Evolutionary conservation across 2,113 vertebrate species (phyloP).

Genomic region (Elgaria multicarinata): DNA sequence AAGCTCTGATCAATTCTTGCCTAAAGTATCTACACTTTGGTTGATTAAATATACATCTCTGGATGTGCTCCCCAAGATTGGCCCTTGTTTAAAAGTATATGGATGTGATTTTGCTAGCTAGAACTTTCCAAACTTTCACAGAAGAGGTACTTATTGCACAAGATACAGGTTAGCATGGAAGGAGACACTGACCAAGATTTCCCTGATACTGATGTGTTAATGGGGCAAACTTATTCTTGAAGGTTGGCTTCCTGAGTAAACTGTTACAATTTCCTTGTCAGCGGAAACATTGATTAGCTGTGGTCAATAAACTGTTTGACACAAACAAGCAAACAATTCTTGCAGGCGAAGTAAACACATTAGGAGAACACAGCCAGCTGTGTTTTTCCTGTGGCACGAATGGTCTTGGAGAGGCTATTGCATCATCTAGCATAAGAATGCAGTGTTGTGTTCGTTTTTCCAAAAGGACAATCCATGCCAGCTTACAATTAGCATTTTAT

Average conservation of each 20-base stretch:
- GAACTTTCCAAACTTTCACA: background rate
- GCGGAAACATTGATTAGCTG: constrained; percentile 70
- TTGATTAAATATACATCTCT: too few species aligned
- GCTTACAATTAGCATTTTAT: constrained; percentile 55
- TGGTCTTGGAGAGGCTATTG: constrained; percentile 55
- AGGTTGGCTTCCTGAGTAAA: constrained; percentile 55
- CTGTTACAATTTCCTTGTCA: constrained; percentile 62
- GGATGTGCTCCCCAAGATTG: background rate
- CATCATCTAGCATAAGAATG: constrained; percentile 65
- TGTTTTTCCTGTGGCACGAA: constrained; percentile 54
- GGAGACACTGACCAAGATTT: background rate
- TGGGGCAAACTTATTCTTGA: background rate
- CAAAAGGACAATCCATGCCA: constrained; percentile 46
- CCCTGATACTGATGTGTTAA: background rate
- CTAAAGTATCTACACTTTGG: background rate
- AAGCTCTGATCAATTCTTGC: background rate
- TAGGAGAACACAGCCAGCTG: constrained; percentile 68
- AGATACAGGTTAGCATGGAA: background rate
- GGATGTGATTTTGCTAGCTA: background rate
- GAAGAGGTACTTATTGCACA: background rate
- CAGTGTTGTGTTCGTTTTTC: constrained; percentile 51
- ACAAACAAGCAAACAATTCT: constrained; percentile 69
- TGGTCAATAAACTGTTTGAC: constrained; percentile 71
- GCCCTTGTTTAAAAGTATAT: background rate
- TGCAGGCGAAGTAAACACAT: constrained; percentile 65